Percentiles rank a stretch among this genome's conserved stretches.
phyloP scores from a whole-genome alignment of 2,888 invertebrate species.

The Macrosiphum euphorbiae region DNA sequence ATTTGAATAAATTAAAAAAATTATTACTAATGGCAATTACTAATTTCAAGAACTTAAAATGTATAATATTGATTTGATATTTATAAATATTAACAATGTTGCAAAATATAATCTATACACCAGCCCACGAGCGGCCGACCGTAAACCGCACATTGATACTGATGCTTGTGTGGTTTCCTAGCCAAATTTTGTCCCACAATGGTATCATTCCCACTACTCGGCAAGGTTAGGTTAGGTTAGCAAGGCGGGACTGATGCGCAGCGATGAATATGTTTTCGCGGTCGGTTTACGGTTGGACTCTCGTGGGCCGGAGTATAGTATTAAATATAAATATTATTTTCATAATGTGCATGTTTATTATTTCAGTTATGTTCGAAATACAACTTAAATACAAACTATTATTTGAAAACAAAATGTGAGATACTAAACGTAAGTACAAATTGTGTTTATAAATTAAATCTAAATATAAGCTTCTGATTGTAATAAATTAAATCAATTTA shows the following conservation, averaged over 20 bases:
- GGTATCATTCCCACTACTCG: no score
- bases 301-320: no score
- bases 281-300: no score
- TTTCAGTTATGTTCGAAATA: neutral
- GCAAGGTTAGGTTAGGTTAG: no score
- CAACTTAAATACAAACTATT: constrained; percentile 1
- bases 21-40: neutral
- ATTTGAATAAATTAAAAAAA: neutral
- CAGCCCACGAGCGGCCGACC: no score
- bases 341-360: neutral
- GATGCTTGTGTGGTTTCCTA: no score
- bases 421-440: constrained; percentile 17
- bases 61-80: no score
- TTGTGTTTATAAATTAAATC: neutral
- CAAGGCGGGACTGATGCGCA: no score
- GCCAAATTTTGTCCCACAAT: no score
- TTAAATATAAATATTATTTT: neutral
- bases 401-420: neutral
- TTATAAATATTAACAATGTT: neutral
- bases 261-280: no score
- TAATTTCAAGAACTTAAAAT: neutral
- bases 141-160: no score
- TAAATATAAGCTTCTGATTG: neutral
- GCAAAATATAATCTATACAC: no score
- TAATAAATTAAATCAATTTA: neutral